A percentile compares a stretch with the other conserved stretches of the same genome.
Conservation (phyloP, 2,888 invertebrate genomes). For the Lapara coniferarum region DNA sequence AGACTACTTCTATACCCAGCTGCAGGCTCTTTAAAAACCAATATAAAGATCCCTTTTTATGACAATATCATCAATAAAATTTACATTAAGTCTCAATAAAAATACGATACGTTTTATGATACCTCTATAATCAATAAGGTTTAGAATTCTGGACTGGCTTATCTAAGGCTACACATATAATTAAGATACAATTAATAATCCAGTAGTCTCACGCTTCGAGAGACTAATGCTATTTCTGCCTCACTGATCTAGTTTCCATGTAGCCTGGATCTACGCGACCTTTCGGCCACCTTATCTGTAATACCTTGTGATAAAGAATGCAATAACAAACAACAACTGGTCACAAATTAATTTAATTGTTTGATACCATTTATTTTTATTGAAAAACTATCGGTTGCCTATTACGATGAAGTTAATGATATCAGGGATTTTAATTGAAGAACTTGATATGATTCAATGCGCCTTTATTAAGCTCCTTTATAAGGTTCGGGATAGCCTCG, state of each 20-base stretch:
- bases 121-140: too few species aligned
- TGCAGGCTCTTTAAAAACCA: too few species aligned
- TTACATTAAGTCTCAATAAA: too few species aligned
- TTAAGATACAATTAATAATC: not conserved
- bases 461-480: conserved; percentile 3
- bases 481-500: not conserved
- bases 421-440: not conserved
- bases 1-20: too few species aligned
- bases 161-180: not conserved
- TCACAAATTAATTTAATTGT: conserved; percentile 26
- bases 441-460: conserved; percentile 15
- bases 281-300: conserved; percentile 23
- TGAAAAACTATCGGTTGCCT: conserved; percentile 6
- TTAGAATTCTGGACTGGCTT: too few species aligned
- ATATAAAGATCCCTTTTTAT: too few species aligned
- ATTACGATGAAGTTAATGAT: conserved; percentile 1
- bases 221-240: not conserved
- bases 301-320: conserved; percentile 23
- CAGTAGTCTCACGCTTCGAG: not conserved
- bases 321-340: conserved; percentile 26
- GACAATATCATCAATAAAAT: too few species aligned
- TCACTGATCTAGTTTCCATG: conserved; percentile 1
- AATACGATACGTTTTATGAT: too few species aligned
- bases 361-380: conserved; percentile 18
- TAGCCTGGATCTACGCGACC: conserved; percentile 16